Conservation (phyloP, 2,113 vertebrate genomes). For the Myiopsitta monachus region DNA sequence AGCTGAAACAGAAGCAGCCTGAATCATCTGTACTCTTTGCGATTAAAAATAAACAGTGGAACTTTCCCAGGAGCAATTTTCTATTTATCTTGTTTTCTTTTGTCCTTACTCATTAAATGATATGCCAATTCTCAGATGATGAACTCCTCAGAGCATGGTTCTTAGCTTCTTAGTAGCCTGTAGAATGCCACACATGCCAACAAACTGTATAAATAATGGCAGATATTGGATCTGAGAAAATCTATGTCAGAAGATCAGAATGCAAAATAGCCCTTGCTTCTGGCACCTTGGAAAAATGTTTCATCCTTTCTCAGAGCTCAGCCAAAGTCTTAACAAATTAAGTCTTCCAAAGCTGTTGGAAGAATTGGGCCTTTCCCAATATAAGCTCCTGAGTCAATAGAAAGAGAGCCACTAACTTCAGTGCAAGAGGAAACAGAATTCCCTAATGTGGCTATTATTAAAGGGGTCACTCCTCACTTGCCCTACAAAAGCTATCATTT, state of each 20-base stretch:
- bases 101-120: slow-evolving; percentile 41
- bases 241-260: not conserved
- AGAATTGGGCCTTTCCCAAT: not conserved
- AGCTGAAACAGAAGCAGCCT: not conserved
- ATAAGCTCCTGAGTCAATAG: not conserved
- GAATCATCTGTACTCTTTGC: not conserved
- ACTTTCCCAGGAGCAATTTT: slow-evolving; percentile 34
- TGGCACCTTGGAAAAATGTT: not conserved
- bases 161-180: slow-evolving; percentile 3
- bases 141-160: not conserved
- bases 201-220: not conserved
- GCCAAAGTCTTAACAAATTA: not conserved
- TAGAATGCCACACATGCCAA: not conserved
- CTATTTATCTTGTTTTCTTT: slow-evolving; percentile 39
- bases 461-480: not conserved
- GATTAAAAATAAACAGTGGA: slow-evolving; percentile 21
- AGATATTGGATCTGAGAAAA: not conserved
- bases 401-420: not conserved
- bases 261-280: not conserved
- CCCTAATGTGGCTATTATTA: not conserved
- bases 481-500: not conserved
- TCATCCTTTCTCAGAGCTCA: not conserved
- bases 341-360: not conserved
- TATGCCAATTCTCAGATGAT: not conserved
- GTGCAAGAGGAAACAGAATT: not conserved